Evolutionary conservation across 1,140 invertebrate species (phyloP).

Genomic region (Lethocerus indicus): DNA sequence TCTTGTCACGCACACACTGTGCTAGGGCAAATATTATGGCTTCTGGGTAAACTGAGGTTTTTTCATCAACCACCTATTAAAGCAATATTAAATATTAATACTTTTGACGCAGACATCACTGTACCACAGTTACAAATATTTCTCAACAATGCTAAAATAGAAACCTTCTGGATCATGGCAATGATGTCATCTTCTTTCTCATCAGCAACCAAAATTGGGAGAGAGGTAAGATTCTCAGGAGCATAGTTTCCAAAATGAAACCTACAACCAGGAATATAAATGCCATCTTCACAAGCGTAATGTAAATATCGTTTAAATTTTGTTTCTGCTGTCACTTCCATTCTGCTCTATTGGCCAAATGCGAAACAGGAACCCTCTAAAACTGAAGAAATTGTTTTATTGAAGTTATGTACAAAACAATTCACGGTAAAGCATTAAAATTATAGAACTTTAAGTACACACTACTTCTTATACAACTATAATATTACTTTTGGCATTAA

Average conservation of each 20-base stretch:
- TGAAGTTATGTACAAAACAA: not conserved
- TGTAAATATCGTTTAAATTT: constrained; percentile 10
- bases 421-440: not conserved
- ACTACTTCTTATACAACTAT: not conserved
- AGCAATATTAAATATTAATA: not conserved
- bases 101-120: not conserved
- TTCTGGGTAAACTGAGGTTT: not conserved
- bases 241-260: not conserved
- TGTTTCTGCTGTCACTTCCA: constrained; percentile 8
- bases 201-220: constrained; percentile 1
- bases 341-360: not conserved
- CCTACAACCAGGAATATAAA: constrained; percentile 8
- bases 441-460: not conserved
- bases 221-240: not conserved
- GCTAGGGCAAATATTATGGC: not conserved
- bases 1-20: no score
- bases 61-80: not conserved
- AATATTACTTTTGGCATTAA: no score
- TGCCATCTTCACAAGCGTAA: constrained; percentile 4
- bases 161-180: constrained; percentile 7
- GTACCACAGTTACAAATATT: not conserved
- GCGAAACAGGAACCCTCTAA: no score
- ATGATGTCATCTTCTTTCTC: constrained; percentile 4
- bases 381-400: no score
- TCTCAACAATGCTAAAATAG: not conserved